Conservation (phyloP, 2,888 invertebrate genomes). For the Hybos culiciformis region DNA sequence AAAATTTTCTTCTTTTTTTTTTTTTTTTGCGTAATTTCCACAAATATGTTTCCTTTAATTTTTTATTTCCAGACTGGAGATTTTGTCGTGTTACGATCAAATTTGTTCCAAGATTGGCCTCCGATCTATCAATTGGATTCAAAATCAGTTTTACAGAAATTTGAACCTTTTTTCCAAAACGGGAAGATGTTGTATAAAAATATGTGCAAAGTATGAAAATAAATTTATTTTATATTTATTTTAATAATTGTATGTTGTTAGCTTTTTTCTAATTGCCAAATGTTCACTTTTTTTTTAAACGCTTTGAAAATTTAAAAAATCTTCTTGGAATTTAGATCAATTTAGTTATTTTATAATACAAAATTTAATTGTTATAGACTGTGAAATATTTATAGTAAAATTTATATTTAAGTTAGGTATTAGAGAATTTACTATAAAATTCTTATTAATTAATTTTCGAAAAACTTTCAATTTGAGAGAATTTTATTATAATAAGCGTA, state of each 20-base stretch:
- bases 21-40: not conserved
- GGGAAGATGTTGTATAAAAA: conserved; percentile 71
- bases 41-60: conserved; percentile 8
- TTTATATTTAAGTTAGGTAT: too few relatives aligned
- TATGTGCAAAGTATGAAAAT: conserved; percentile 63
- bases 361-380: too few relatives aligned
- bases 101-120: conserved; percentile 68
- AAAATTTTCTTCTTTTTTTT: not conserved
- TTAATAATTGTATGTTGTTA: conserved; percentile 1
- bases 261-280: not conserved
- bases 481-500: too few relatives aligned
- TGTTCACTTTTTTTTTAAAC: not conserved
- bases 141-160: conserved; percentile 67
- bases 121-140: conserved; percentile 86
- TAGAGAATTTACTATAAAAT: too few relatives aligned
- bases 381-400: too few relatives aligned
- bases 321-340: not conserved
- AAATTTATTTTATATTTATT: not conserved
- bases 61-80: conserved; percentile 62
- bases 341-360: not conserved
- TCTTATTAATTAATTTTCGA: too few relatives aligned
- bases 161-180: conserved; percentile 68
- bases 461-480: too few relatives aligned
- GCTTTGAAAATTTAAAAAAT: not conserved
- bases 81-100: conserved; percentile 74